phyloP scores from a whole-genome alignment of 2,797 vertebrate species.

The Anguilla obscura region DNA sequence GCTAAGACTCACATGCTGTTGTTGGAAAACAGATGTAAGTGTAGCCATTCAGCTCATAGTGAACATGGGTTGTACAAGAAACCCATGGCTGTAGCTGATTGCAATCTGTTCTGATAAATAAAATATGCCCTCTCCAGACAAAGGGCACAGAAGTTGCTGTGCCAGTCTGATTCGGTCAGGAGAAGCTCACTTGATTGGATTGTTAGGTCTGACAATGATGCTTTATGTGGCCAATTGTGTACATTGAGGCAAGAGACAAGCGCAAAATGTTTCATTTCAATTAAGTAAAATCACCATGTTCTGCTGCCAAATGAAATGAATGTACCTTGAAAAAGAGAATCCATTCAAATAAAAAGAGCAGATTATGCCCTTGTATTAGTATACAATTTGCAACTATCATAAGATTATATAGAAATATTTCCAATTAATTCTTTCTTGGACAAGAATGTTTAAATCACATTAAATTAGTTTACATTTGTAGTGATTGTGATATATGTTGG shows the following conservation, averaged over 20 bases:
- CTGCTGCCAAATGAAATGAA: not conserved
- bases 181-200: slow-evolving; percentile 9
- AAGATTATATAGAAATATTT: not conserved
- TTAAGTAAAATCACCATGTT: not conserved
- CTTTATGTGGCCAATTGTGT: slow-evolving; percentile 17
- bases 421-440: not conserved
- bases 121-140: slow-evolving; percentile 11
- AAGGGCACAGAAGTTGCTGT: not conserved
- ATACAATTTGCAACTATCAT: not conserved
- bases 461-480: not conserved
- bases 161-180: slow-evolving; percentile 8
- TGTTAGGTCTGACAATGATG: not conserved
- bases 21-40: not conserved
- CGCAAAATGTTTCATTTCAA: not conserved
- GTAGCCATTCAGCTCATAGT: not conserved
- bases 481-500: not conserved
- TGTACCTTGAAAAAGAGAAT: not conserved
- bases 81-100: slow-evolving; percentile 1
- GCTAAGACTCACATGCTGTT: not conserved
- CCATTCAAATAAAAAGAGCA: not conserved
- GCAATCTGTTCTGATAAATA: slow-evolving; percentile 29
- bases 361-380: not conserved
- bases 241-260: slow-evolving; percentile 1
- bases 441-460: not conserved
- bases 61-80: slow-evolving; percentile 8